Evolutionary conservation across 2,797 vertebrate species (phyloP), one percentile per base, ranked within the genome.

Genomic region (Streptopelia turtur): DNA sequence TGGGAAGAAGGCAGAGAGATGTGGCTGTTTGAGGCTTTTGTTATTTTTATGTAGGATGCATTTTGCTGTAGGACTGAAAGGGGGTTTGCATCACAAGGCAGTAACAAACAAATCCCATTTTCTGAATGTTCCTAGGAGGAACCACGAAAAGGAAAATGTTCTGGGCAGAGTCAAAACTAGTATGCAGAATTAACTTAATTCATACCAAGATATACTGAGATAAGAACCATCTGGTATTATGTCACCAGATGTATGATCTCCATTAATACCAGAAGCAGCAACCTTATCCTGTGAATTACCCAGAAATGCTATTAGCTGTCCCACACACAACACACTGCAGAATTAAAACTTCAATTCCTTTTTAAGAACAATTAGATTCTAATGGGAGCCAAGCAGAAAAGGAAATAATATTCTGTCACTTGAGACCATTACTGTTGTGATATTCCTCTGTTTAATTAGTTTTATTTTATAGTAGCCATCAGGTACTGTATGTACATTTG

Each of bases 401-500:
- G n/a, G 31, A 95, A 94, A 77, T 49, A 88, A 61, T 69, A 43
- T 75, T 68, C 63, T 70, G 69, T 79, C 87, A 76, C 77, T 91
- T 52, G 63, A 91, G 89, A 92, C 53, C 55, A 27, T 80, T 69
- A 45, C 50, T 65, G 65, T 33, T 81, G 72, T 68, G 82, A 61
- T 83, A 93, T 35, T 89, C 79, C 76, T 72, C 83, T 41, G 39
- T 41, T 86, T 83, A 82, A n/a, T 45, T 27, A 70, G n/a, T 65
- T 89, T 83, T 87, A 71, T 86, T 85, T 80, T 89, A 74, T 47
- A 90, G 66, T 76, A 90, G 83, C 87, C 89, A 80, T 93, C 89
- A 77, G 45, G 87, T 87, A 66, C 72, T 89, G 47, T 83, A 59
- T 78, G 85, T 90, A 76, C 77, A 63, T 95, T 86, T 77, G 93